Conservation (phyloP, 1,140 invertebrate species). For the Drosophila cardini region DNA sequence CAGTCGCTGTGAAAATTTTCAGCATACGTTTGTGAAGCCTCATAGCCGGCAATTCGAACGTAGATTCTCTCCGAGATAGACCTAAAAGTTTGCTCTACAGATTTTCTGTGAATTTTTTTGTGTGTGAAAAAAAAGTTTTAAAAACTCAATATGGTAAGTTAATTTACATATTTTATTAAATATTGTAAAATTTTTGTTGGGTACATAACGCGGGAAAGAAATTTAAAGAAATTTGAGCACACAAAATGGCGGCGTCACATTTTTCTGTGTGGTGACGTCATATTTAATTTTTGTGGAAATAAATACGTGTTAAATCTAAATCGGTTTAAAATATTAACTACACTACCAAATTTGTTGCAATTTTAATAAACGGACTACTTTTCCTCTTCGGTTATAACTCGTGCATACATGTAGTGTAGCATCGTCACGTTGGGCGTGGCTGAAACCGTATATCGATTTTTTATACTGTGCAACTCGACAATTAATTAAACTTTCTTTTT, state of each 20-base stretch:
- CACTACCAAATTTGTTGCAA: too few species aligned
- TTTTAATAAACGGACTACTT: too few species aligned
- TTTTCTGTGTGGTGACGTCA: conserved; percentile 63
- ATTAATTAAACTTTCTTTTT: conserved; percentile 24
- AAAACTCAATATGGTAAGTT: conserved; percentile 75
- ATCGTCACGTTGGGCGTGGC: conserved; percentile 55
- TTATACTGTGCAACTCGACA: conserved; percentile 15
- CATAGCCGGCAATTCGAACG: conserved; percentile 77
- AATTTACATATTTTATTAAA: not conserved
- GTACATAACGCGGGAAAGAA: too few species aligned
- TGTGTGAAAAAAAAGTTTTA: conserved; percentile 54
- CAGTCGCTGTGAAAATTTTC: conserved; percentile 37
- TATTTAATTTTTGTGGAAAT: conserved; percentile 7
- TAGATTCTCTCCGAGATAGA: conserved; percentile 61
- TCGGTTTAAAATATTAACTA: too few species aligned
- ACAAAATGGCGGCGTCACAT: conserved; percentile 46
- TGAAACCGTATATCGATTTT: conserved; percentile 61
- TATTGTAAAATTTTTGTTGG: too few species aligned
- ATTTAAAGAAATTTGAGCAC: not conserved
- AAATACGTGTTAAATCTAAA: not conserved
- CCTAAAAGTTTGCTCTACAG: conserved; percentile 53
- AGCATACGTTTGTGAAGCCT: conserved; percentile 76
- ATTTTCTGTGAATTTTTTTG: conserved; percentile 65
- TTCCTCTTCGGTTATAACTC: conserved; percentile 1
- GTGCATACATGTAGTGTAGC: conserved; percentile 8